These are phyloP conservation scores for Colossoma macropomum DNA, from an alignment of 2,113 vertebrate species.

Conservation along the genomic window DNA sequence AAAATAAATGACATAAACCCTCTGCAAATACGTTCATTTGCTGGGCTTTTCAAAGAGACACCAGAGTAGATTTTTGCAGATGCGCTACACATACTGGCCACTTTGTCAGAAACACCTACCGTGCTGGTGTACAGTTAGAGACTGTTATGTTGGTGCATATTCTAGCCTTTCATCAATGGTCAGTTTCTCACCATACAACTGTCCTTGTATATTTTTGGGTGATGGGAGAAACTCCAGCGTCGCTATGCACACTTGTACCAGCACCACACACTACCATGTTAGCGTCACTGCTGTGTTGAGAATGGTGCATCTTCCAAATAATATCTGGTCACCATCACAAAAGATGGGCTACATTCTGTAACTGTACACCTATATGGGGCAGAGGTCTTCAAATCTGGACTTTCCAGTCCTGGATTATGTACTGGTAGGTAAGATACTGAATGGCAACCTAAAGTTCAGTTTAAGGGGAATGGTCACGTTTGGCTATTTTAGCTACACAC, in stretches of 20 bases:
- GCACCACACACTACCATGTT: neutral
- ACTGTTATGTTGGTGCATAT: neutral
- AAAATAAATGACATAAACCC: conserved; percentile 1
- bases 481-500: too few relatives aligned
- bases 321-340: neutral
- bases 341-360: neutral
- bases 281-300: neutral
- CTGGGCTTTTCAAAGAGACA: neutral
- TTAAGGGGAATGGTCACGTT: too few relatives aligned
- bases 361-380: too few relatives aligned
- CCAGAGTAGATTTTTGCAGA: neutral
- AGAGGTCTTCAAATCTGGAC: too few relatives aligned
- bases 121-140: neutral
- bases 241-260: too few relatives aligned
- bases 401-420: too few relatives aligned
- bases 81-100: neutral
- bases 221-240: too few relatives aligned
- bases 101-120: neutral
- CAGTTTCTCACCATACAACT: too few relatives aligned
- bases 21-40: conserved; percentile 13
- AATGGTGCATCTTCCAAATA: neutral
- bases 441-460: too few relatives aligned
- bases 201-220: too few relatives aligned
- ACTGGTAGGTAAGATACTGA: too few relatives aligned
- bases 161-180: neutral